Conservation (phyloP, 2,797 vertebrate genomes). For the Odontamblyopus lacepedii region DNA sequence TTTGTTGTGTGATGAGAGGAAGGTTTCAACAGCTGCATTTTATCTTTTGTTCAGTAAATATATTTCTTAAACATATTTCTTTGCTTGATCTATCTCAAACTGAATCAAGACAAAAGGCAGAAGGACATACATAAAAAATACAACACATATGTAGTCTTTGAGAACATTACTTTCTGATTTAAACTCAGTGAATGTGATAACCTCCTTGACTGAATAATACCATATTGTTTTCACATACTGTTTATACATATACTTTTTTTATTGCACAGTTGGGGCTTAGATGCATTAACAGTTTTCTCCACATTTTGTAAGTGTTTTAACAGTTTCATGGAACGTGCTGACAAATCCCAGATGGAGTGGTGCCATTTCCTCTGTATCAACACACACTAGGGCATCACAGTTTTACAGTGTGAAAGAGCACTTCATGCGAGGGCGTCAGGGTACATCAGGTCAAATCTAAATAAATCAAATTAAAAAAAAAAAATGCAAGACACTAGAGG, state of each 20-base stretch:
- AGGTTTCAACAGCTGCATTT: too few relatives aligned
- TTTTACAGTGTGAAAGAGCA: neutral
- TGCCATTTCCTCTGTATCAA: conserved; percentile 34
- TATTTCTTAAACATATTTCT: too few relatives aligned
- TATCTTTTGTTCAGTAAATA: too few relatives aligned
- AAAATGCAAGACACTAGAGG: too few relatives aligned
- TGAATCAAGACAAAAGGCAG: neutral
- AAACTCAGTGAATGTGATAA: neutral
- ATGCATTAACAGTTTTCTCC: conserved; percentile 27
- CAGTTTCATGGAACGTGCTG: conserved; percentile 44
- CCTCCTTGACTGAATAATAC: conserved; percentile 24
- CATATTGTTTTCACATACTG: too few relatives aligned
- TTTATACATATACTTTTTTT: neutral
- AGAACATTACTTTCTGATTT: neutral
- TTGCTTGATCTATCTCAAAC: too few relatives aligned
- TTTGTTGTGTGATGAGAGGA: too few relatives aligned
- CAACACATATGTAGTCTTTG: neutral
- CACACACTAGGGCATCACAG: neutral
- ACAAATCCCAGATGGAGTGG: conserved; percentile 43
- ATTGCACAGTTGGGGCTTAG: neutral
- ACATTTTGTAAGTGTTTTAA: conserved; percentile 56
- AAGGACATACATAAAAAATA: neutral
- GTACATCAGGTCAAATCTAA: neutral
- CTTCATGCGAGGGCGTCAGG: neutral
- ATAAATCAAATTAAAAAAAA: too few relatives aligned